Evolutionary conservation across 2,113 vertebrate genomes (phyloP).

Genomic region (Notarius lentiginosus): DNA sequence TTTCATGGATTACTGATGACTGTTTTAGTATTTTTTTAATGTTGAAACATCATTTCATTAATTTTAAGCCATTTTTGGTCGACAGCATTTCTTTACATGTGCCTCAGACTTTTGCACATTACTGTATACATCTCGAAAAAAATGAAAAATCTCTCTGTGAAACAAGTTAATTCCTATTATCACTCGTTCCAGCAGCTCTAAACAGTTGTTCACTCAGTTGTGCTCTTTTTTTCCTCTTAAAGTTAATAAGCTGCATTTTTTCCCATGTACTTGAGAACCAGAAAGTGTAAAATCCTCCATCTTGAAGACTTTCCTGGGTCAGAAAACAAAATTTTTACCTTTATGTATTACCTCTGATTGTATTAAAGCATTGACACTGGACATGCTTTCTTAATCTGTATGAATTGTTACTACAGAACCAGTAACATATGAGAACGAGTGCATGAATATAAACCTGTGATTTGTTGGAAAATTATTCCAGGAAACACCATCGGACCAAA

Average conservation of each 20-base stretch:
- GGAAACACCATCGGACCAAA: background rate
- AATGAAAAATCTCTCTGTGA: background rate
- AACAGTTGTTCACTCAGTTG: background rate
- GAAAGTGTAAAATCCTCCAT: background rate
- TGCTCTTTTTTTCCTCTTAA: background rate
- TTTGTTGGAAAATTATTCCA: background rate
- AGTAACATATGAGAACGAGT: background rate
- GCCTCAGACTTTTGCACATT: too few relatives aligned
- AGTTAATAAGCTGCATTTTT: background rate
- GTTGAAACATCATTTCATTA: too few relatives aligned
- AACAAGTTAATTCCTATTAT: too few relatives aligned
- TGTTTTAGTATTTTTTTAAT: too few relatives aligned
- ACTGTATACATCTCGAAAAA: too few relatives aligned
- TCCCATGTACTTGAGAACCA: background rate
- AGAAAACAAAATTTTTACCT: too few relatives aligned
- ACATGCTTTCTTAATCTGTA: background rate
- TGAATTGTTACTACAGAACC: background rate
- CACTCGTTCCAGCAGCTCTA: background rate
- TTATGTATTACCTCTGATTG: background rate
- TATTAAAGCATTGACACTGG: too few relatives aligned
- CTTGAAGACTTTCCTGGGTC: background rate
- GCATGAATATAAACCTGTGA: background rate
- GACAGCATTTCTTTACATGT: too few relatives aligned
- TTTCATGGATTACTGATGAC: too few relatives aligned
- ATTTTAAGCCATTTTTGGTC: too few relatives aligned